A percentile compares a stretch with the other conserved stretches of the same genome.
Evolutionary conservation across 2,113 vertebrate species (phyloP).

Genomic region (Microtus ochrogaster): DNA sequence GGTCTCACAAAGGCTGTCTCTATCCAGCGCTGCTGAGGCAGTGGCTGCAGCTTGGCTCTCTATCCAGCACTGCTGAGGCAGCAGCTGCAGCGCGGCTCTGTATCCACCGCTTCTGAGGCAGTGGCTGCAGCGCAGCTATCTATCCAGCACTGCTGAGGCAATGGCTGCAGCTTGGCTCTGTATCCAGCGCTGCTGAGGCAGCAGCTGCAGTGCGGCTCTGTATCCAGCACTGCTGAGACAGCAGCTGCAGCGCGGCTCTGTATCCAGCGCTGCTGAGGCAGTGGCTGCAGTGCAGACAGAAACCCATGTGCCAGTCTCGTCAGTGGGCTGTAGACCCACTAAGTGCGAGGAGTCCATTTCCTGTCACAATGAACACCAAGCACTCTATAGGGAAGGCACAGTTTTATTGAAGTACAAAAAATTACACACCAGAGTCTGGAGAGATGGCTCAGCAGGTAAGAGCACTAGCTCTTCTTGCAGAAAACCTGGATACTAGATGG

Average conservation of each 20-base stretch:
- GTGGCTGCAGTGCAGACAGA: neutral
- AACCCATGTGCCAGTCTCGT: neutral
- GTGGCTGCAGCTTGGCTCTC: neutral
- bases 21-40: neutral
- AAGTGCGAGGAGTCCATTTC: neutral
- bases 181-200: no score
- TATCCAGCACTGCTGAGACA: no score
- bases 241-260: no score
- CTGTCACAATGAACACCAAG: neutral
- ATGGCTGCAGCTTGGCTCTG: accelerated
- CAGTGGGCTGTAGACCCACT: neutral
- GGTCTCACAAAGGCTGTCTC: neutral
- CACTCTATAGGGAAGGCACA: neutral
- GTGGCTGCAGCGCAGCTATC: neutral
- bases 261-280: no score
- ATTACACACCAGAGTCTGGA: neutral
- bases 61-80: neutral
- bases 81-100: no score
- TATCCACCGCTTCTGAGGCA: neutral
- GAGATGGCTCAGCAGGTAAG: neutral
- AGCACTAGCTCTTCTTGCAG: neutral
- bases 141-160: no score
- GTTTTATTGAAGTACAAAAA: neutral
- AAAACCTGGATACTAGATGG: no score
- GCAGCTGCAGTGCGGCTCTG: neutral